Evolutionary conservation across 2,113 vertebrate species (phyloP), one percentile per base, ranked within the genome.

Genomic region (Corvus hawaiiensis): DNA sequence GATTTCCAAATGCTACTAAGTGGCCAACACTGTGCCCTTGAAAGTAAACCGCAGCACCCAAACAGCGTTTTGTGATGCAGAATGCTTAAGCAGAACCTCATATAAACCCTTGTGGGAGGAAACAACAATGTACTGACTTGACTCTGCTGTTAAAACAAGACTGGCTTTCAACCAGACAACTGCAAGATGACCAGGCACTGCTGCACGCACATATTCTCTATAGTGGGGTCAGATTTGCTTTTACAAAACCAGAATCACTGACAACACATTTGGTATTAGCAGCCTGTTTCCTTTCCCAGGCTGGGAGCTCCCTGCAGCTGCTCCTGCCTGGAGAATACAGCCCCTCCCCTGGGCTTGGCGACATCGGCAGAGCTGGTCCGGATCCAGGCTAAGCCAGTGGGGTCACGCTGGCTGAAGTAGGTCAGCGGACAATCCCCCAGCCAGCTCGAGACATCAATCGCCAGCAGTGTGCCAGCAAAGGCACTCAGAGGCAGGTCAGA

Each of bases 141-240:
- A 76, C 28, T 16, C 11, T 44, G 64, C 64, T 62, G 10, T n/a
- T 71, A 56, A 49, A 92, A 46, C 22, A 64, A 15, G 17, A 49
- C 9, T 27, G 23, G 16, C 54, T 93, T 76, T 66, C 61, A 84
- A 20, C 14, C 33, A 48, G 58, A 30, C 1, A 0, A 28, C 39
- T 9, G 37, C 39, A 55, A 83, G 58, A 44, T 16, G n/a, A 92
- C 8, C 44, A 68, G 43, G 55, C 22, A 5, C 49, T 55, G 48
- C 12, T 43, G 16, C 23, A 33, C 1, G 3, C 0, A 0, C 22
- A 2, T 33, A 21, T 54, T 69, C 32, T 84, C 46, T 54, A 1
- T 0, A 56, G 74, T 2, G 11, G 21, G 33, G 21, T 51, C 82
- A 66, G 71, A 44, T 20, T 66, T 17, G 26, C 17, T 68, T 35